Percentiles rank a stretch among this genome's conserved stretches.
phyloP scores from a whole-genome alignment of 2,797 vertebrate genomes.

The Sebastes kiyomatsui region DNA sequence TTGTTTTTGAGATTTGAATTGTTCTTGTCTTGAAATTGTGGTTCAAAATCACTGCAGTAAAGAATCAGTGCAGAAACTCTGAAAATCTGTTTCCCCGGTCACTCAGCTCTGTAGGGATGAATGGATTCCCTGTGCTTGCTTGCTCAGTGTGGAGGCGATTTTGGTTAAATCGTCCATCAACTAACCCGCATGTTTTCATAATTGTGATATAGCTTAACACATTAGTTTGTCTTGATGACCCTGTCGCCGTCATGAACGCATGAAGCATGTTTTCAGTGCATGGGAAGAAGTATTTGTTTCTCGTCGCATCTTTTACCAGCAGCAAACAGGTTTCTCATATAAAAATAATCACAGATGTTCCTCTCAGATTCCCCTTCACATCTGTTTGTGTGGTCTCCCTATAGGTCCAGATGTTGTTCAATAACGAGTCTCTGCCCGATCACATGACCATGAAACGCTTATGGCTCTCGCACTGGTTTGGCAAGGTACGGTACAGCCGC shows the following conservation, averaged over 20 bases:
- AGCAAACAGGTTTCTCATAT: background rate
- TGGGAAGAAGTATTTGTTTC: background rate
- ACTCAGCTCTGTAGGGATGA: background rate
- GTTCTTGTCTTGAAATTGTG: background rate
- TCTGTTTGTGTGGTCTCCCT: slow-evolving; percentile 59
- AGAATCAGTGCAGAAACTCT: background rate
- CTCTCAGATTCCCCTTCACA: slow-evolving; percentile 3
- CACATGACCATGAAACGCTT: slow-evolving; percentile 98
- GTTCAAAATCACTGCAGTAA: background rate
- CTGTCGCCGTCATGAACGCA: background rate
- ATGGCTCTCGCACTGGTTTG: slow-evolving; percentile 96
- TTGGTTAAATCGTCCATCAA: background rate
- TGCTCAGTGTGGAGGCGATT: background rate
- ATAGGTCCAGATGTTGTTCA: slow-evolving; percentile 95
- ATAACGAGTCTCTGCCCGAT: slow-evolving; percentile 93
- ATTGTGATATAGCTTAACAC: background rate
- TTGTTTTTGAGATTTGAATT: background rate
- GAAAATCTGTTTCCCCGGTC: background rate
- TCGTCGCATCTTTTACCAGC: background rate
- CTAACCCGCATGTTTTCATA: background rate
- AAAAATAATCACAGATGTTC: slow-evolving; percentile 1
- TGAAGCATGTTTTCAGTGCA: background rate
- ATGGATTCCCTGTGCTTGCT: background rate
- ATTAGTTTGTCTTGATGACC: background rate
- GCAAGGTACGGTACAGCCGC: slow-evolving; percentile 85